Conservation (phyloP, 2,797 vertebrate genomes). For the Poecilia velifera region DNA sequence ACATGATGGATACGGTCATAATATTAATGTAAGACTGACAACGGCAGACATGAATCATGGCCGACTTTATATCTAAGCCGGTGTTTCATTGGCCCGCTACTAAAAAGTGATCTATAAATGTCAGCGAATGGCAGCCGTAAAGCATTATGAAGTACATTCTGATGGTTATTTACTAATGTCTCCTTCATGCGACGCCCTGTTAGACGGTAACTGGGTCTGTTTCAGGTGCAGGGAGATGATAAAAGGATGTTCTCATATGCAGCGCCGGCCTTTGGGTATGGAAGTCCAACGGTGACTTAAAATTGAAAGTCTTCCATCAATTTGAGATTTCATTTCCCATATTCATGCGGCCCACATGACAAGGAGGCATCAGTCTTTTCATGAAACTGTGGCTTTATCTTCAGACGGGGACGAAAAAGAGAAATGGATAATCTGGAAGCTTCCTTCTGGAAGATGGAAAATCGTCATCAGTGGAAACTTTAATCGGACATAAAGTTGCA, state of each 20-base stretch:
- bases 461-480: not conserved
- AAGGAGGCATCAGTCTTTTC: constrained; percentile 24
- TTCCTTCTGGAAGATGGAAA: not conserved
- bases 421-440: not conserved
- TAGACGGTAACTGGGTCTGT: constrained; percentile 21
- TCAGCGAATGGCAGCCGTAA: constrained; percentile 79
- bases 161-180: constrained; percentile 83
- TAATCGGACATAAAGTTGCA: not conserved
- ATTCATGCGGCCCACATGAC: constrained; percentile 22
- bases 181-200: constrained; percentile 54
- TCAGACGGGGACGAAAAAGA: not conserved
- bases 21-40: constrained; percentile 87
- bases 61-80: constrained; percentile 83
- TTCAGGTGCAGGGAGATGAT: constrained; percentile 35
- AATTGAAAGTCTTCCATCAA: constrained; percentile 72
- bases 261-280: constrained; percentile 33
- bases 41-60: constrained; percentile 84
- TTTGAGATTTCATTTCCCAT: constrained; percentile 64
- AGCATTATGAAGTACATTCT: constrained; percentile 80
- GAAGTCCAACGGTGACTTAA: constrained; percentile 41
- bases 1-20: constrained; percentile 87
- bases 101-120: constrained; percentile 87
- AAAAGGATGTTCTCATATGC: constrained; percentile 47
- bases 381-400: constrained; percentile 5
- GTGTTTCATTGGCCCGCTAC: constrained; percentile 81